Base-by-base conservation (phyloP, 1,140 invertebrate species). In the Polypedilum pembai region DNA sequence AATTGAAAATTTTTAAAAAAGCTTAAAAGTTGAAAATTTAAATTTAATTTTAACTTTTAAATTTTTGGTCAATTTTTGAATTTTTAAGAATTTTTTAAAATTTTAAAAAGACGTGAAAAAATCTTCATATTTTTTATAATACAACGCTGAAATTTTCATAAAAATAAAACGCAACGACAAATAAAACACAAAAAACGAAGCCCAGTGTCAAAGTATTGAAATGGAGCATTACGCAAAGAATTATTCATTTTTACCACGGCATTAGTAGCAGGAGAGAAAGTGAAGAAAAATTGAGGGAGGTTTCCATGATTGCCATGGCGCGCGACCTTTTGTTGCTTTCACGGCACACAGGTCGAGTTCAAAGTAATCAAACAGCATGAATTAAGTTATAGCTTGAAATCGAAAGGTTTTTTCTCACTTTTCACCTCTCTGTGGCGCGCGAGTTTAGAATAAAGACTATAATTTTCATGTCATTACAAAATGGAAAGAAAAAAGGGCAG, bases 331-430 rank as follows among this genome's bases (percentile, higher is more conserved):
- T 33, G 24, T 33, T 33, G 24, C 24, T 33, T 33, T 33, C 24
- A 33, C 24, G 24, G 24, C 24, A 33, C 24, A 33, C 12, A 15
- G 12, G 10, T n/a, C 12, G n/a, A 45, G 15, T 45, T 12, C 8
- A 45, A 15, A 56, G 45, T 56, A 56, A 56, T 56, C 45, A 56
- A 56, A 56, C 45, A 56, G 45, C 45, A 56, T 56, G 45, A 56
- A 56, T 56, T 56, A 56, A 56, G 45, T 56, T 56, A 56, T 56
- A 56, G 45, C 7, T n/a, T 1, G 3, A 56, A 56, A 56, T 56
- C 45, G 45, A 56, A 56, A 56, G 45, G 8, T 12, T 45, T 12
- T 45, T 45, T 8, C 15, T 45, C 8, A 1, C 8, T 45, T 45
- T 8, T 15, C 41, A n/a, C 45, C 45, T 56, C n/a, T 56, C 4